phyloP scores from a whole-genome alignment of 2,888 invertebrate species.

The Cantharis nigra region DNA sequence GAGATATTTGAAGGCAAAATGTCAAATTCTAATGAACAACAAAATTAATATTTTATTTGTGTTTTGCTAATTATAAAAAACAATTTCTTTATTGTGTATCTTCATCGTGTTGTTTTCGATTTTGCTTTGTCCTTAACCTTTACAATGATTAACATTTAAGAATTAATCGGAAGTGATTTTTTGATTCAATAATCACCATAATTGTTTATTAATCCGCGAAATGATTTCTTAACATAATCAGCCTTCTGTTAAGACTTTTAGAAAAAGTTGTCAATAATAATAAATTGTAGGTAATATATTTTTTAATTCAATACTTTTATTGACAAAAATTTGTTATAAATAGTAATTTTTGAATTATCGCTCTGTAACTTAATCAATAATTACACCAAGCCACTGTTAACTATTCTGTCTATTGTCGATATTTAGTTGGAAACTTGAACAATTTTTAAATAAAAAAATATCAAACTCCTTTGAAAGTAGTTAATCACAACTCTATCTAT shows the following conservation, averaged over 20 bases:
- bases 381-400: no score
- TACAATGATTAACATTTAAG: neutral
- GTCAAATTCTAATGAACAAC: neutral
- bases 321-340: no score
- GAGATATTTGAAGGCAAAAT: neutral
- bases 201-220: neutral
- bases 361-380: no score
- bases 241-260: neutral
- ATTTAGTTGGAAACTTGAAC: no score
- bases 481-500: neutral
- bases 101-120: neutral
- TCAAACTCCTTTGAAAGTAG: neutral
- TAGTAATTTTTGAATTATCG: neutral
- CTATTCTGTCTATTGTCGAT: no score
- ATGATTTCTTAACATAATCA: neutral
- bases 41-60: neutral
- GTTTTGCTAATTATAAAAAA: neutral
- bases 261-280: neutral
- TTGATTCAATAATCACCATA: neutral
- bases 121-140: neutral
- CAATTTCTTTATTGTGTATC: neutral
- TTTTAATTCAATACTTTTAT: no score
- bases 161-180: neutral
- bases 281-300: no score
- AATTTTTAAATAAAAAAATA: neutral